Evolutionary conservation across 2,888 invertebrate species (phyloP).

Genomic region (Malachius bipustulatus): DNA sequence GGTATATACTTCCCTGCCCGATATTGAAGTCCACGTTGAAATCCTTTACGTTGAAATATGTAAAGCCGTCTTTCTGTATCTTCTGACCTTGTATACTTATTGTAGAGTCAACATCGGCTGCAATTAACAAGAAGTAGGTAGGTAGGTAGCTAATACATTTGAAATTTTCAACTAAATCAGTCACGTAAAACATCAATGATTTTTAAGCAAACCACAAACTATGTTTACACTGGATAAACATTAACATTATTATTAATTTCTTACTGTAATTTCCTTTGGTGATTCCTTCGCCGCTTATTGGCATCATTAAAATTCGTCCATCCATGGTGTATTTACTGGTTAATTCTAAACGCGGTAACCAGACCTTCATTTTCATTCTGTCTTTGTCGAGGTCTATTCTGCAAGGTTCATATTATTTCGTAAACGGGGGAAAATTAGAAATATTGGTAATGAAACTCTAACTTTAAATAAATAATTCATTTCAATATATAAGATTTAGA

Average conservation of each 20-base stretch:
- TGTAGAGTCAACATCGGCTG: conserved; percentile 55
- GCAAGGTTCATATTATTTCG: too few relatives aligned
- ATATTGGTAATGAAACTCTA: too few relatives aligned
- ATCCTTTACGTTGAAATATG: conserved; percentile 49
- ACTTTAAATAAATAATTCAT: too few relatives aligned
- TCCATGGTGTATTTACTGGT: conserved; percentile 52
- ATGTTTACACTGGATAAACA: too few relatives aligned
- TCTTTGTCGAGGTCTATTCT: conserved; percentile 47
- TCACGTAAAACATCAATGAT: too few relatives aligned
- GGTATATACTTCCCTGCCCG: conserved; percentile 48
- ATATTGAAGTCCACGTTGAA: conserved; percentile 56
- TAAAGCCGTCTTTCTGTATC: conserved; percentile 39
- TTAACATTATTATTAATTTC: too few relatives aligned
- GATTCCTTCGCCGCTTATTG: conserved; percentile 55
- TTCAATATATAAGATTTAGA: too few relatives aligned
- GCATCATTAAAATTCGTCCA: conserved; percentile 62
- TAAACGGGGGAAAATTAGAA: too few relatives aligned
- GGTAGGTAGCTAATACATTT: too few relatives aligned
- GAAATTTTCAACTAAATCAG: too few relatives aligned
- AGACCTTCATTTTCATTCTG: conserved; percentile 47
- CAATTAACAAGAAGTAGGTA: conserved; percentile 22
- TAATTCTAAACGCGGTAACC: conserved; percentile 52
- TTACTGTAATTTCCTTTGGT: conserved; percentile 59
- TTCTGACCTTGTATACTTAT: conserved; percentile 50
- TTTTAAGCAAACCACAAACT: too few relatives aligned